Percentiles rank a stretch among this genome's conserved stretches.
phyloP scores from a whole-genome alignment of 2,113 vertebrate genomes.

The Coptodon rendalli region DNA sequence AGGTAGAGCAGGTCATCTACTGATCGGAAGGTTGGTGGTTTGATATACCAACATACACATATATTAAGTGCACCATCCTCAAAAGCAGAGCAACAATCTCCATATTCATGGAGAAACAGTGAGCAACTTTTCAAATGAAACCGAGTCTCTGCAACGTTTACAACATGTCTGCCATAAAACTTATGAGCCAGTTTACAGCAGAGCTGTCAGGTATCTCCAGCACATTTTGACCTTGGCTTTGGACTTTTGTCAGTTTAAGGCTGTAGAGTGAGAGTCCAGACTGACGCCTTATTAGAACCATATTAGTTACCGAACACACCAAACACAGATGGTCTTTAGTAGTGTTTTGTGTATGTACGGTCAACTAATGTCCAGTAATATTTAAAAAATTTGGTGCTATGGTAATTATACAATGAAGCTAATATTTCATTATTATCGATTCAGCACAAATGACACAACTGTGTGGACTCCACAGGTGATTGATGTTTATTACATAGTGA shows the following conservation, averaged over 20 bases:
- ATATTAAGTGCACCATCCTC: background rate
- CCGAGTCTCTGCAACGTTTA: background rate
- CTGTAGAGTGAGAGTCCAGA: background rate
- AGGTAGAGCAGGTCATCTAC: background rate
- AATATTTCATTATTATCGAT: background rate
- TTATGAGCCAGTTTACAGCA: background rate
- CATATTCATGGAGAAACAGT: background rate
- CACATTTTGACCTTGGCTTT: background rate
- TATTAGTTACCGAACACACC: background rate
- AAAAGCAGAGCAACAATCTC: background rate
- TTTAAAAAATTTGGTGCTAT: background rate
- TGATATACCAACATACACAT: background rate
- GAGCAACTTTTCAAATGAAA: background rate
- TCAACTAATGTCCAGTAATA: background rate
- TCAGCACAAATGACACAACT: background rate
- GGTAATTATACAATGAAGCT: background rate
- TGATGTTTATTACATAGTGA: background rate
- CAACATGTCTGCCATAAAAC: background rate
- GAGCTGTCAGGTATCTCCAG: background rate
- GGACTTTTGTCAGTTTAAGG: background rate
- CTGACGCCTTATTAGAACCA: background rate
- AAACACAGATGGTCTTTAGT: background rate
- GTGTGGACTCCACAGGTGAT: background rate
- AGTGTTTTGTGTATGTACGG: background rate
- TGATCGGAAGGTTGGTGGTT: fast-evolving